These are phyloP conservation scores for Meliscaeva auricollis DNA, from an alignment of 2,888 invertebrate genomes.

Conservation along the genomic window DNA sequence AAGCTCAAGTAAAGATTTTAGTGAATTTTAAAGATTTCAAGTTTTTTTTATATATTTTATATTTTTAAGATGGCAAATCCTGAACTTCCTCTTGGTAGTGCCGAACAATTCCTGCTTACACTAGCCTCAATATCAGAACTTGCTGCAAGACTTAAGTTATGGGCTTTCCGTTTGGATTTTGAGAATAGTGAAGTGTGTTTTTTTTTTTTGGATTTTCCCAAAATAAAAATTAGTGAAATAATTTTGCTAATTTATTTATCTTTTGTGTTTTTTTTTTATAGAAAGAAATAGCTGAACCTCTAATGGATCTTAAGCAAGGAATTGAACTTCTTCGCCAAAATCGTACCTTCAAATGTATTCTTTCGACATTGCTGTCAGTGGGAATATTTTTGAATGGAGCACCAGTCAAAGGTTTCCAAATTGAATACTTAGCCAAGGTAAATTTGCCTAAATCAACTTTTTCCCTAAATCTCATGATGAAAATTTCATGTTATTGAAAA, in stretches of 20 bases:
- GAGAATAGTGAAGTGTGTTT: constrained; percentile 94
- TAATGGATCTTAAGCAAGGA: constrained; percentile 99
- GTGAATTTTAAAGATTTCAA: constrained; percentile 76
- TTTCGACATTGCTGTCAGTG: constrained; percentile 96
- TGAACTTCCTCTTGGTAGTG: constrained; percentile 89
- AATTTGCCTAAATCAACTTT: not conserved
- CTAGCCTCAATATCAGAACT: constrained; percentile 98
- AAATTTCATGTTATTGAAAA: not conserved
- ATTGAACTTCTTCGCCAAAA: constrained; percentile 95
- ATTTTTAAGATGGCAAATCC: constrained; percentile 81
- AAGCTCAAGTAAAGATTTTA: constrained; percentile 89
- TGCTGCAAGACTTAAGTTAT: constrained; percentile 95
- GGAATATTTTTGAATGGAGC: constrained; percentile 98
- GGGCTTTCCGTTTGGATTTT: constrained; percentile 99
- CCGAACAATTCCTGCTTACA: constrained; percentile 99
- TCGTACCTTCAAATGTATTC: constrained; percentile 97
- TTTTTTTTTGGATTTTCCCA: no score
- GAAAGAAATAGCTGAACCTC: constrained; percentile 98
- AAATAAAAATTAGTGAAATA: no score
- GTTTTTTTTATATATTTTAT: no score
- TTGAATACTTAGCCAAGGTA: constrained; percentile 96
- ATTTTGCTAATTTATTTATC: constrained; percentile 10
- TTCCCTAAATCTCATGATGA: no score
- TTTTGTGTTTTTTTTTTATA: no score
- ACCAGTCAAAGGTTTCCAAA: constrained; percentile 97